Conservation (phyloP, 2,113 vertebrate species). For the Thunnus thynnus region DNA sequence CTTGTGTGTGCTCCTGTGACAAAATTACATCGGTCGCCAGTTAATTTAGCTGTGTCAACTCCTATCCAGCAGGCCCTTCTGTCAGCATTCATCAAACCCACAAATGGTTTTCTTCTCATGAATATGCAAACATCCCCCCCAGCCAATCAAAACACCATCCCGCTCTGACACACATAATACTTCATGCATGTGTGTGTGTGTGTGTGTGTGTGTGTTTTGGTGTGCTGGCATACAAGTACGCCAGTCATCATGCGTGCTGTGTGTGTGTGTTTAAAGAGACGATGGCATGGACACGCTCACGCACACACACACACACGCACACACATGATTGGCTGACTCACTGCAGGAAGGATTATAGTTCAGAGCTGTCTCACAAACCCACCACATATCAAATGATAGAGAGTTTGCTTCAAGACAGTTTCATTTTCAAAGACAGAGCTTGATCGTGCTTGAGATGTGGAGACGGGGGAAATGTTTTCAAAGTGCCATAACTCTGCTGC, state of each 20-base stretch:
- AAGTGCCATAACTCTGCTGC: constrained; percentile 16
- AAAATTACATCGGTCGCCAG: constrained; percentile 57
- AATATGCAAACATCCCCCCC: constrained; percentile 66
- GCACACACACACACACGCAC: background rate
- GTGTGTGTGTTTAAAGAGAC: background rate
- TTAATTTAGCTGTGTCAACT: constrained; percentile 72
- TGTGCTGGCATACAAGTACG: background rate
- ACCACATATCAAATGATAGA: constrained; percentile 46
- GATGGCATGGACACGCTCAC: background rate
- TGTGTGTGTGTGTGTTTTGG: constrained; percentile 1
- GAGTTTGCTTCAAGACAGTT: constrained; percentile 48
- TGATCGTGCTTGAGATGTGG: background rate
- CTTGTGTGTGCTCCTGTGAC: constrained; percentile 13
- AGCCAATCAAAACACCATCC: constrained; percentile 61
- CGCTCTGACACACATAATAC: constrained; percentile 27
- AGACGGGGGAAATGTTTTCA: constrained; percentile 8
- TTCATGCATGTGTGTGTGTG: background rate
- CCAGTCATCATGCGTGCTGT: background rate
- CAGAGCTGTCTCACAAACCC: constrained; percentile 43
- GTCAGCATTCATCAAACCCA: constrained; percentile 71
- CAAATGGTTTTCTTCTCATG: constrained; percentile 68
- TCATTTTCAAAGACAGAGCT: constrained; percentile 30
- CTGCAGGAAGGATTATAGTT: constrained; percentile 36
- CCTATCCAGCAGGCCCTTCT: constrained; percentile 63
- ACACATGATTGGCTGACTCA: constrained; percentile 24